Evolutionary conservation across 2,888 invertebrate genomes (phyloP).

Genomic region (Polydrusus tereticollis): DNA sequence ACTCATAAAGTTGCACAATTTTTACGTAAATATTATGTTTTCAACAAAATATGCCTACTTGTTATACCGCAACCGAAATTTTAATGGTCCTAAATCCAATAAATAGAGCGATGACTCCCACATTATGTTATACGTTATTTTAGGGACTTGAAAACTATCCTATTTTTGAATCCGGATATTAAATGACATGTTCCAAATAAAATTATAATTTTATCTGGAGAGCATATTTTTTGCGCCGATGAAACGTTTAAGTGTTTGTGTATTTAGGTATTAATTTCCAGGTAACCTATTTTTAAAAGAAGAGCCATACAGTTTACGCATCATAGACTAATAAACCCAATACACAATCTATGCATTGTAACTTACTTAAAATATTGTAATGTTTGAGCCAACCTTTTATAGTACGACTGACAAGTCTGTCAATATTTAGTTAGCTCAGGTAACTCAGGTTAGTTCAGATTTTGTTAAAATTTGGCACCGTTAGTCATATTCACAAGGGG

Average conservation of each 20-base stretch:
- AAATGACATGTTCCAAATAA: slow-evolving; percentile 44
- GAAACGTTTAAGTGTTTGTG: slow-evolving; percentile 15
- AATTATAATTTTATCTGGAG: slow-evolving; percentile 30
- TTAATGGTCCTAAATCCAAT: slow-evolving; percentile 28
- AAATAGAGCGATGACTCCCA: slow-evolving; percentile 41
- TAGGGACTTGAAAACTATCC: slow-evolving; percentile 40
- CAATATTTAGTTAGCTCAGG: too few relatives aligned
- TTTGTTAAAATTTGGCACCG: too few relatives aligned
- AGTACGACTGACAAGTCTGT: too few relatives aligned
- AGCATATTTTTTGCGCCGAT: slow-evolving; percentile 41
- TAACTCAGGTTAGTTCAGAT: too few relatives aligned
- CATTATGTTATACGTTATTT: slow-evolving; percentile 33
- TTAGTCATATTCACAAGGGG: too few relatives aligned
- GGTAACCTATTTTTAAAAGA: neutral
- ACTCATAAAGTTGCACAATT: neutral
- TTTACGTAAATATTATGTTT: neutral
- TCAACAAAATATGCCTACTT: neutral
- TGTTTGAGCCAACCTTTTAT: too few relatives aligned
- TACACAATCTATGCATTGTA: too few relatives aligned
- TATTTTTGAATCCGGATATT: slow-evolving; percentile 47
- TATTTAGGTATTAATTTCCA: neutral
- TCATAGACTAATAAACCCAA: too few relatives aligned
- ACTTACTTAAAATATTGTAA: too few relatives aligned
- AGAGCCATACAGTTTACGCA: too few relatives aligned
- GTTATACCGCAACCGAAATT: slow-evolving; percentile 32